Evolutionary conservation across 1,140 invertebrate genomes (phyloP).

Genomic region (Trissolcus basalis): DNA sequence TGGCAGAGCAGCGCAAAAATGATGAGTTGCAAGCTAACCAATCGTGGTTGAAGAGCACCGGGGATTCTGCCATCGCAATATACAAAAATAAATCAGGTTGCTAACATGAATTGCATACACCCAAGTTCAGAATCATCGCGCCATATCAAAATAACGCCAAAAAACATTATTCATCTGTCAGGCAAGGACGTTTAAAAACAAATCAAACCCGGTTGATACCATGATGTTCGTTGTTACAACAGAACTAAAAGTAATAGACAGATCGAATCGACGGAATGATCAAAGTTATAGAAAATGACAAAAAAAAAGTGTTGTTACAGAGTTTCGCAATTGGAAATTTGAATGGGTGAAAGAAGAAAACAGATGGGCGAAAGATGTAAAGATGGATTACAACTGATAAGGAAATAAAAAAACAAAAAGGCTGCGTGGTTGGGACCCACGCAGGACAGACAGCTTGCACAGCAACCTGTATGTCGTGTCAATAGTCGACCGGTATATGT

Average conservation of each 20-base stretch:
- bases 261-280: too few relatives aligned
- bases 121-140: constrained; percentile 35
- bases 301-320: too few relatives aligned
- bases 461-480: constrained; percentile 50
- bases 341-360: not conserved
- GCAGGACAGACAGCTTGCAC: constrained; percentile 3
- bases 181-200: too few relatives aligned
- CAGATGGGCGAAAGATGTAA: not conserved
- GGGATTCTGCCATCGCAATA: constrained; percentile 53
- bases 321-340: too few relatives aligned
- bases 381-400: not conserved
- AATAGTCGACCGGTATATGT: constrained; percentile 56
- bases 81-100: constrained; percentile 63
- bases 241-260: too few relatives aligned
- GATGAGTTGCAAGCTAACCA: constrained; percentile 44
- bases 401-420: too few relatives aligned
- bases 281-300: too few relatives aligned
- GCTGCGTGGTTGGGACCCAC: too few relatives aligned
- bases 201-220: too few relatives aligned
- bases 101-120: constrained; percentile 40
- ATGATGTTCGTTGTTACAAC: too few relatives aligned
- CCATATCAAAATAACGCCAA: constrained; percentile 8
- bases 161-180: too few relatives aligned
- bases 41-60: constrained; percentile 46
- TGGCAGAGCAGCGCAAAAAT: constrained; percentile 18